phyloP scores from a whole-genome alignment of 2,113 vertebrate species.

The Gasterosteus nipponicus region DNA sequence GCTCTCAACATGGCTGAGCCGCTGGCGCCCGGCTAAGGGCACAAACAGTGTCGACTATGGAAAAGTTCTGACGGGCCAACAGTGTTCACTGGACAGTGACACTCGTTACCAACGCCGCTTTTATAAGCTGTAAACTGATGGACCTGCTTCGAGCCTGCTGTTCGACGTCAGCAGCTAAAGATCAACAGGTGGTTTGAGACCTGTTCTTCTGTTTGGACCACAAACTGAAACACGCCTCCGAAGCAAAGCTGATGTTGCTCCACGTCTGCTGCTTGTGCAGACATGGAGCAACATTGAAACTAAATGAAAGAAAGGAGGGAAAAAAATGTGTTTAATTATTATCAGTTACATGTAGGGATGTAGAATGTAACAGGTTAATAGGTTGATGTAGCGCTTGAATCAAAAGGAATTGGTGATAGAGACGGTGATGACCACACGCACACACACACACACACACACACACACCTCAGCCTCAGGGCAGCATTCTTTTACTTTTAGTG shows the following conservation, averaged over 20 bases:
- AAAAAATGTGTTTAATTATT: neutral
- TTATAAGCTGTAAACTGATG: neutral
- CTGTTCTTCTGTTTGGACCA: neutral
- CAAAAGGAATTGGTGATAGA: neutral
- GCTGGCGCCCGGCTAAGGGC: too few relatives aligned
- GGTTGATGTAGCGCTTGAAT: too few relatives aligned
- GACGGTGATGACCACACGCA: slow-evolving; percentile 13
- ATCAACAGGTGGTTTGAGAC: neutral
- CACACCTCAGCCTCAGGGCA: slow-evolving; percentile 45
- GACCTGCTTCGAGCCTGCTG: neutral
- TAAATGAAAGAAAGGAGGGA: neutral
- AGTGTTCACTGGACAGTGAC: too few relatives aligned
- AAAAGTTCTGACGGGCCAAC: too few relatives aligned
- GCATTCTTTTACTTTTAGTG: slow-evolving; percentile 60
- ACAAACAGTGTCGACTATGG: too few relatives aligned
- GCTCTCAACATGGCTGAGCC: too few relatives aligned
- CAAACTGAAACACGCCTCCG: neutral
- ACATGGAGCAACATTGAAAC: neutral
- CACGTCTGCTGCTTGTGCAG: neutral
- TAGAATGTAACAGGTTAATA: neutral
- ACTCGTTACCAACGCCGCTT: too few relatives aligned
- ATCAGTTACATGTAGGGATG: neutral
- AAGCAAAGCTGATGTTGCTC: neutral
- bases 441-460: slow-evolving; percentile 28
- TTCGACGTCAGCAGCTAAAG: neutral